Base-by-base conservation (phyloP, 2,113 vertebrate genomes). In the Esox niger region DNA sequence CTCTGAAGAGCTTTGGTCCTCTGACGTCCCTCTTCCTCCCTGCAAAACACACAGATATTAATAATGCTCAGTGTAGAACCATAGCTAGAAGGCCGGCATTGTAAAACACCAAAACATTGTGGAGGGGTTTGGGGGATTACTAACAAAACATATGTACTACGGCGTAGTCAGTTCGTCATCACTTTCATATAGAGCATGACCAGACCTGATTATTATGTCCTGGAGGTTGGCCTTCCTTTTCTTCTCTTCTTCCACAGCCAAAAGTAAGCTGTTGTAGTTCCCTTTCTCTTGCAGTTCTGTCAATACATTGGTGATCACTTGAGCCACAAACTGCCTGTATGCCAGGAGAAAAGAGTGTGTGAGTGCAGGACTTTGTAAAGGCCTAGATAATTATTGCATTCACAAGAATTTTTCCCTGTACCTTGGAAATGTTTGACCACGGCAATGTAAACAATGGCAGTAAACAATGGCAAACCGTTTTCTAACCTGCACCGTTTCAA, bases 171-270 rank as follows among this genome's bases (percentile, higher is more conserved):
- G n/a, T n/a, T n/a, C n/a, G n/a, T n/a, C n/a, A n/a, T 63, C 29
- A 47, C 54, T 13, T 49, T 49, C 35, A 38, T 38, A 38, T 58
- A 6, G 29, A 31, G 25, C 7, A 8, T 30, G 46, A 10, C 69
- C 86, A 83, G 25, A 96, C 95, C 92, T 95, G 79, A 57, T 70
- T 54, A 94, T 84, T 9, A 85, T 54, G 4, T 92, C 81, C 15
- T 75, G 79, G 59, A 92, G 81, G 46, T 86, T 75, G 23, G 11
- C 81, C 67, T 90, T 93, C 49, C 62, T 89, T 69, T 74, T 86
- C 30, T 84, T 88, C 62, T 95, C 92, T 64, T 66, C 79, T 56
- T 61, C 78, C 55, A 93, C 79, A 30, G 87, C 84, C 63, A 82
- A 33, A 21, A 83, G 78, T 49, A 95, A 88, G 65, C 25, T 86